Evolutionary conservation across 2,797 vertebrate genomes (phyloP), one percentile per base, ranked within the genome.

Genomic region (Gastrophryne carolinensis): DNA sequence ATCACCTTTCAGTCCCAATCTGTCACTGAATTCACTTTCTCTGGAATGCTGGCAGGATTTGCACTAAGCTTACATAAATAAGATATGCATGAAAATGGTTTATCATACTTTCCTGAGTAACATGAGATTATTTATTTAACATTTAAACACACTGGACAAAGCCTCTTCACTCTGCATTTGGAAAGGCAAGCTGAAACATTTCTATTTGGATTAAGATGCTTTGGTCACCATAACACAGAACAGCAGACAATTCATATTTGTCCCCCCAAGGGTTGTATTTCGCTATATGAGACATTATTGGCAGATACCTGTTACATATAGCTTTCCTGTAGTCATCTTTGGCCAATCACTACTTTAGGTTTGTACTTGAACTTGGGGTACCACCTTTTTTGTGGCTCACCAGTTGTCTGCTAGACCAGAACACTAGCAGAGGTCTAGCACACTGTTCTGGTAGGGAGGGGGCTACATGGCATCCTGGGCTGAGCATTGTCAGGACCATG

Each of bases 1-100:
- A 30, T 54, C 66, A 35, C n/a, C 12, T 53, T 54, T 69, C 17
- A 30, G 11, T 30, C 15, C 24, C 11, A 12, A 19, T 58, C 60
- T 60, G 24, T 62, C 5, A 39, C 47, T 52, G 4, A 53, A 52
- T 27, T 12, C 29, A 29, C 34, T 10, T 56, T 37, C 58, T 54
- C 29, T 54, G 34, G 39, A 54, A n/a, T 26, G 34, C 34, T 41
- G 21, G 49, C 34, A 39, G 50, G 50, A 68, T 39, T 66, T 56
- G 2, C 21, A 15, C 50, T 39, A 68, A 56, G 50, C 50, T 56
- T 56, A 19, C n/a, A 10, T 60, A 12, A 72, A 77, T 56, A 37
- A 37, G 75, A 78, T 78, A 65, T 54, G 49, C 58, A 64, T 77
- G 74, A 71, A 64, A 77, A 50, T 71, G 24, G 68, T 41, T 77